These are phyloP conservation scores for Bubo bubo DNA, from an alignment of 2,113 vertebrate species.

Conservation along the genomic window DNA sequence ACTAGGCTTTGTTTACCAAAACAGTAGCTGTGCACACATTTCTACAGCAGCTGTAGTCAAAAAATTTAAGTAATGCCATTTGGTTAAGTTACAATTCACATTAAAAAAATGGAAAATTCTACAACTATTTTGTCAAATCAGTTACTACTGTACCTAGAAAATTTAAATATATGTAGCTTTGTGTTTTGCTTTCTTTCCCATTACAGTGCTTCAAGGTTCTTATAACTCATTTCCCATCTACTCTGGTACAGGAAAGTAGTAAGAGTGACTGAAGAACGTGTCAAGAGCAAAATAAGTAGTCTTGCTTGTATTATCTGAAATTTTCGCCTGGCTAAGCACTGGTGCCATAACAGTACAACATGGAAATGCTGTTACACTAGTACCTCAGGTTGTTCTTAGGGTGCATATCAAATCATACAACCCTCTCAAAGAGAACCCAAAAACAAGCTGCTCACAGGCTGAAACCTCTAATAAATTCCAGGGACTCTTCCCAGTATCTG, in stretches of 20 bases:
- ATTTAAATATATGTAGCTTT: background rate
- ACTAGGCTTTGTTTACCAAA: conserved; percentile 72
- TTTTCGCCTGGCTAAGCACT: background rate
- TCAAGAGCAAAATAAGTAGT: background rate
- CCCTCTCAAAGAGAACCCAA: background rate
- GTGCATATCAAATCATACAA: background rate
- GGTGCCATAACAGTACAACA: rapidly evolving
- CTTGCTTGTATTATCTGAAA: background rate
- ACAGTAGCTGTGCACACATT: conserved; percentile 70
- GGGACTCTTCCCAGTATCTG: background rate
- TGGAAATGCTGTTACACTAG: background rate
- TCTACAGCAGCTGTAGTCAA: conserved; percentile 52
- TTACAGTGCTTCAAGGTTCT: background rate
- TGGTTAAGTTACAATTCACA: conserved; percentile 38
- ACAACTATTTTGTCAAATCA: background rate
- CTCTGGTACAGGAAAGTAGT: background rate
- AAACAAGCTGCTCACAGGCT: background rate
- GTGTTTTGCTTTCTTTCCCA: background rate
- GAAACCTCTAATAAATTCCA: background rate
- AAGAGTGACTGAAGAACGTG: background rate
- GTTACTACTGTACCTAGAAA: background rate
- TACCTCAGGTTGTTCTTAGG: rapidly evolving
- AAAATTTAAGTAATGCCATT: conserved; percentile 48
- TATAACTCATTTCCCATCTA: background rate
- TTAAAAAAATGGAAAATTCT: background rate